Base-by-base conservation (phyloP, 2,113 vertebrate species). In the Chloroceryle aenea region DNA sequence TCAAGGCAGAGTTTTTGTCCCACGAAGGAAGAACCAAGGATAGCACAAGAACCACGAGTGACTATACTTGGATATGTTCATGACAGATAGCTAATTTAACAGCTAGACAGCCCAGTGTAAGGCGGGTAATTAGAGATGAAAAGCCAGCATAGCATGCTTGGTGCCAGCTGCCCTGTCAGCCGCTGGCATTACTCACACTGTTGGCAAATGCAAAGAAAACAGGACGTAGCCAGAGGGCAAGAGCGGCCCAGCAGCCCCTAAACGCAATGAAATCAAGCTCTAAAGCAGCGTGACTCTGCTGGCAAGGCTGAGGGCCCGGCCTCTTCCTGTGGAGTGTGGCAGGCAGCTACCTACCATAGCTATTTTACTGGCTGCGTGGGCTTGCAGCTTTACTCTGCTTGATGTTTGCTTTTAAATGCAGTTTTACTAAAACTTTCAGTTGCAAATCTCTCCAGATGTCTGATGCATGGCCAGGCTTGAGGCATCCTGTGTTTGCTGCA, bases 131-230 rank as follows among this genome's bases (percentile, higher is more conserved):
- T 82, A 76, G 87, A 91, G 91, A 96, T 50, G 71, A 92, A 94
- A 93, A 94, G 89, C 74, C 89, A 85, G 74, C 6, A 2, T 66
- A 96, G 74, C 87, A 68, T 2, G 3, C 61, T 85, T n/a, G 9
- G 36, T 94, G 93, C 93, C 91, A 96, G 89, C 91, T 95, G 84
- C 81, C 69, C 71, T 43, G 66, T 75, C 91, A 95, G 91, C 92
- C 1, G 1, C 71, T 87, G 81, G 94, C 94, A 85, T 79, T 89
- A 72, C 55, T 91, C 81, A 85, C 4, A 1, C 91, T 83, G 53
- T 20, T 95, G 89, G 94, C 94, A 95, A 94, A 61, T 5, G 40
- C 77, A 89, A 87, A 81, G 77, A 81, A 96, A 97, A 94, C 93
- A 92, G 77, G 91, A 95, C 1, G 22, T 75, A 85, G 91, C 66